Base-by-base conservation (phyloP, 2,797 vertebrate genomes). In the Takifugu rubripes region DNA sequence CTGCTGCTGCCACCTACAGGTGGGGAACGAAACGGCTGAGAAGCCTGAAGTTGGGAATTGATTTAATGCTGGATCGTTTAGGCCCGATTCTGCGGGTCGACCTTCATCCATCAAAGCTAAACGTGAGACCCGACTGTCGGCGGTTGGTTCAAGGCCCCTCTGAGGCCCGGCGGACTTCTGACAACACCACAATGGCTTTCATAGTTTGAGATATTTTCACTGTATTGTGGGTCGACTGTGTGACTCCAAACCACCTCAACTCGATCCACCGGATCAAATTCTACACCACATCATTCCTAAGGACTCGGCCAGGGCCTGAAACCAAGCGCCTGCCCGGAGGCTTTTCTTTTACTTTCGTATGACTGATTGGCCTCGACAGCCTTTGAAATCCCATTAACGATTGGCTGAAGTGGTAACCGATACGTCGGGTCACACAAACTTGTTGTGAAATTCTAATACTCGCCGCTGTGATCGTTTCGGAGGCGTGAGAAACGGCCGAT, bases 101-200 rank as follows among this genome's bases (percentile, higher is more conserved):
- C 36, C 36, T 14, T 14, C 36, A 14, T 3, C 11, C 10, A 14
- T 14, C 10, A 12, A 14, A 40, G 36, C 36, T 40, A 29, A 29
- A 1, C 5, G 27, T 29, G 27, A 29, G 27, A 29, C 8, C 27
- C 5, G 27, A 29, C 27, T 29, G 27, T 29, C 27, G 8, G 27
- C 5, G 27, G 27, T 6, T 29, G 27, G 27, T 3, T 29, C 5
- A 29, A 29, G 27, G 21, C 21, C 21, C 21, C 21, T 21, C 21
- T 21, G 21, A 29, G 27, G 27, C 27, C 27, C 27, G 6, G 7
- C 8, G 0, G 7, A 40, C 36, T 1, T 40, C 36, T 14, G 43
- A 44, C 46, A 33, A 5, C 33, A 48, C 40, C 24, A 51, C 40
- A 40, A 9, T 6, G 56, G 61, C 33, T 54, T 29, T 49, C 6